A percentile compares a stretch with the other conserved stretches of the same genome.
Evolutionary conservation across 2,888 invertebrate genomes (phyloP).

Genomic region (Hypselothyrea guttata): DNA sequence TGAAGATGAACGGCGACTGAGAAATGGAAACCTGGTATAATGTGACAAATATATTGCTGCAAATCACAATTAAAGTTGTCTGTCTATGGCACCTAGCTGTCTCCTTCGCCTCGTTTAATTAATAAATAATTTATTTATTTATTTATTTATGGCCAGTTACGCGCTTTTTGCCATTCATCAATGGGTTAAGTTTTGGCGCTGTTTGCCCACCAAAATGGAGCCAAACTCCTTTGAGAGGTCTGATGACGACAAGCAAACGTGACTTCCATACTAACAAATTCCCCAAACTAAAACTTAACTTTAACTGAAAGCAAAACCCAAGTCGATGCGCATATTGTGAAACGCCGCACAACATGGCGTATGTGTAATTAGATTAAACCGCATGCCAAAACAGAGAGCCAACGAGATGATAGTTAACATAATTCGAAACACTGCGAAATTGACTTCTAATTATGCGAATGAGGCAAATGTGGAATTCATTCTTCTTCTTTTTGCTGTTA

Average conservation of each 20-base stretch:
- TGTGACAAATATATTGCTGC: conserved; percentile 17
- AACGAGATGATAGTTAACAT: conserved; percentile 33
- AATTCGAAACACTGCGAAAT: conserved; percentile 61
- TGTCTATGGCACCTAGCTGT: conserved; percentile 32
- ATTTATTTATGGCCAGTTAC: conserved; percentile 71
- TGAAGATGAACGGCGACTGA: conserved; percentile 62
- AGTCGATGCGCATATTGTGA: conserved; percentile 48
- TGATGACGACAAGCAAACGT: conserved; percentile 64
- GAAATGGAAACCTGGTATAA: conserved; percentile 27
- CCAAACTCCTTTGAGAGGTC: conserved; percentile 71
- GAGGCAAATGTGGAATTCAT: conserved; percentile 51
- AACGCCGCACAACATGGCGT: conserved; percentile 73
- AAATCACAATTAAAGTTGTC: conserved; percentile 33
- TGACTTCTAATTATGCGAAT: conserved; percentile 74
- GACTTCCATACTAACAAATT: conserved; percentile 59
- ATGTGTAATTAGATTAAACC: conserved; percentile 78
- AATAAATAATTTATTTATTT: conserved; percentile 69
- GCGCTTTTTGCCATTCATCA: conserved; percentile 74
- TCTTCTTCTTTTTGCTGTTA: conserved; percentile 33
- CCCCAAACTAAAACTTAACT: conserved; percentile 12
- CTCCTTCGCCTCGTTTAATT: conserved; percentile 71
- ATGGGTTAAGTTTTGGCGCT: conserved; percentile 36
- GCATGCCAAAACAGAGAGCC: conserved; percentile 62
- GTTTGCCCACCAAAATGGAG: conserved; percentile 48
- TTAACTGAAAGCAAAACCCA: conserved; percentile 12